Base-by-base conservation (phyloP, 2,113 vertebrate species). In the Cynopterus brachyotis region DNA sequence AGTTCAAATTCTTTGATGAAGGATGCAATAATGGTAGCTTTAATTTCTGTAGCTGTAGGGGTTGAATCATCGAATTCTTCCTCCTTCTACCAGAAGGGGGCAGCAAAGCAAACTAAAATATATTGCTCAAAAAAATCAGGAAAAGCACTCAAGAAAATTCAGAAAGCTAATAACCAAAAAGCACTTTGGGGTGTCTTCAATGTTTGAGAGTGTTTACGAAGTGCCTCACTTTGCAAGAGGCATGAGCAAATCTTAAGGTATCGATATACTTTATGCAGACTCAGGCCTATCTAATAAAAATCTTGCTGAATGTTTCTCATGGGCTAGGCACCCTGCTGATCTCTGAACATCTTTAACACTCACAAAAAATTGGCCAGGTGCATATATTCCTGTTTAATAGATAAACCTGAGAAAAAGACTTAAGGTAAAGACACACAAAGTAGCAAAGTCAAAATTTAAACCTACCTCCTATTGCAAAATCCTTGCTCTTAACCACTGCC, bases 61-160 rank as follows among this genome's bases (percentile, higher is more conserved):
- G 37, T 76, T 24, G 24, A 83, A 45, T 78, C n/a, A 87, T 40
- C 7, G 10, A 35, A 66, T 32, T 67, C 15, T 91, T 85, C n/a
- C 42, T 76, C 37, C 26, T 86, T 85, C 17, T 32, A 62, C 94
- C 96, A 96, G 89, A 87, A 80, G 96, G n/a, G 70, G 91, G 76
- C 95, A 88, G 89, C 70, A 96, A 87, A 96, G 72, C 76, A 83
- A 90, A 89, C 53, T 9, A 59, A 79, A 26, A 85, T 78, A 69
- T 2, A 32, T 47, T 2, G 26, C 17, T 60, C 9, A 50, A 85
- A 69, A 89, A 47, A 72, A 15, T 42, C 20, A 32, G 15, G 79
- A 75, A 80, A 67, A 22, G 45, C 35, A 42, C 45, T 50, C 47
- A 55, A 73, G 55, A 93, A 73, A 84, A 72, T 64, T 76, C 45